Evolutionary conservation across 2,888 invertebrate genomes (phyloP).

Genomic region (Panorpa germanica): DNA sequence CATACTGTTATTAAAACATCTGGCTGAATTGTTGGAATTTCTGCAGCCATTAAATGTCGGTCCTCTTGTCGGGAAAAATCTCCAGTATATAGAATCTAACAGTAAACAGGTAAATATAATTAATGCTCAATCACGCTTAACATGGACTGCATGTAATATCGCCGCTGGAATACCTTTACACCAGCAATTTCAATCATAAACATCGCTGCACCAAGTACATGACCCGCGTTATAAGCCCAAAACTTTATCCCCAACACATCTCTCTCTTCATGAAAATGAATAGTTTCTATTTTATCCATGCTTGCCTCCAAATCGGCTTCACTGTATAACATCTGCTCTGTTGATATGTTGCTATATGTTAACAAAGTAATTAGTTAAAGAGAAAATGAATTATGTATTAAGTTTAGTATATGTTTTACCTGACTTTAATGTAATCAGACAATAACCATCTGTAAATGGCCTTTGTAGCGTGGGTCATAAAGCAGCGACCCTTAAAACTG

Average conservation of each 20-base stretch:
- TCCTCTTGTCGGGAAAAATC: slow-evolving; percentile 99
- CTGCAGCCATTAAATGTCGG: slow-evolving; percentile 97
- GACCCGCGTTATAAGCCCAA: slow-evolving; percentile 98
- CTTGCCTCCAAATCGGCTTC: slow-evolving; percentile 93
- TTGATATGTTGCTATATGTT: slow-evolving; percentile 87
- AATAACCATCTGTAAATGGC: slow-evolving; percentile 97
- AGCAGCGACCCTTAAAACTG: slow-evolving; percentile 90
- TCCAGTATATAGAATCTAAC: slow-evolving; percentile 78
- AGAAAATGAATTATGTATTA: slow-evolving; percentile 1
- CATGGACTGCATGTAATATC: neutral
- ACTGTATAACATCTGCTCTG: slow-evolving; percentile 92
- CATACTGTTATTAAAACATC: slow-evolving; percentile 87
- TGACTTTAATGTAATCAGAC: slow-evolving; percentile 98
- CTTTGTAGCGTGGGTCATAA: slow-evolving; percentile 99
- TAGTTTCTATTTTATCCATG: slow-evolving; percentile 97
- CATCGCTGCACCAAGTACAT: slow-evolving; percentile 98
- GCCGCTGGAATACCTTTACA: slow-evolving; percentile 42
- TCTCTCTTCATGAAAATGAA: slow-evolving; percentile 95
- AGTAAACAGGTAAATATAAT: slow-evolving; percentile 9
- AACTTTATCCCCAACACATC: slow-evolving; percentile 93
- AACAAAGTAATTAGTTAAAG: slow-evolving; percentile 9
- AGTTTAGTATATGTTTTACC: slow-evolving; percentile 25
- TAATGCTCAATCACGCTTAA: slow-evolving; percentile 2
- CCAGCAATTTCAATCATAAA: slow-evolving; percentile 99
- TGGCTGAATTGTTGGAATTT: slow-evolving; percentile 89